These are phyloP conservation scores for Pogonognathellus flavescens DNA, from an alignment of 1,140 invertebrate species.

Conservation along the genomic window DNA sequence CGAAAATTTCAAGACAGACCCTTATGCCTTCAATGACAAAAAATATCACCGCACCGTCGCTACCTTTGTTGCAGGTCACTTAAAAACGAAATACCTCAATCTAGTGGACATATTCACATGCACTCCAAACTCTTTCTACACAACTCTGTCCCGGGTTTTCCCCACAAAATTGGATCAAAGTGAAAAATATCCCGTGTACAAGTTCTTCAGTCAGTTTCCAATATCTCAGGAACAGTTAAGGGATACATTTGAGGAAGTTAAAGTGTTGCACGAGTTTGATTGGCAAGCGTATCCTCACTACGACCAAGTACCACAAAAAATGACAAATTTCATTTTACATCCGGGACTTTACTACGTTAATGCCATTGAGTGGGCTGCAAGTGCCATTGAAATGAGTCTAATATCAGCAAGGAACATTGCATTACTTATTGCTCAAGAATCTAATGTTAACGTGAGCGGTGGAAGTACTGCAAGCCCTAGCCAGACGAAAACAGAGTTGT, in stretches of 20 bases:
- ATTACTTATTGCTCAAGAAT: slow-evolving; percentile 71
- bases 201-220: slow-evolving; percentile 74
- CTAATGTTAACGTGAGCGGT: background rate
- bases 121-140: slow-evolving; percentile 70
- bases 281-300: slow-evolving; percentile 81
- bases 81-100: slow-evolving; percentile 69
- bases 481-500: slow-evolving; percentile 15
- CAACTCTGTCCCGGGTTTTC: slow-evolving; percentile 68
- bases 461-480: background rate
- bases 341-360: slow-evolving; percentile 77
- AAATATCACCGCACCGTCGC: slow-evolving; percentile 71
- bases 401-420: slow-evolving; percentile 79
- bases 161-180: slow-evolving; percentile 59
- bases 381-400: slow-evolving; percentile 81
- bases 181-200: slow-evolving; percentile 71
- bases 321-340: slow-evolving; percentile 73
- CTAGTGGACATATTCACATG: slow-evolving; percentile 72
- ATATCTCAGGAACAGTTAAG: slow-evolving; percentile 71
- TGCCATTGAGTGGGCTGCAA: slow-evolving; percentile 79
- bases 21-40: slow-evolving; percentile 27
- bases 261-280: slow-evolving; percentile 69
- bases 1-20: slow-evolving; percentile 68
- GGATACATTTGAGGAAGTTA: slow-evolving; percentile 72
- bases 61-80: slow-evolving; percentile 74
- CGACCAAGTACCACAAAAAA: slow-evolving; percentile 68